Evolutionary conservation across 2,888 invertebrate species (phyloP).

Genomic region (Bembecia ichneumoniformis): DNA sequence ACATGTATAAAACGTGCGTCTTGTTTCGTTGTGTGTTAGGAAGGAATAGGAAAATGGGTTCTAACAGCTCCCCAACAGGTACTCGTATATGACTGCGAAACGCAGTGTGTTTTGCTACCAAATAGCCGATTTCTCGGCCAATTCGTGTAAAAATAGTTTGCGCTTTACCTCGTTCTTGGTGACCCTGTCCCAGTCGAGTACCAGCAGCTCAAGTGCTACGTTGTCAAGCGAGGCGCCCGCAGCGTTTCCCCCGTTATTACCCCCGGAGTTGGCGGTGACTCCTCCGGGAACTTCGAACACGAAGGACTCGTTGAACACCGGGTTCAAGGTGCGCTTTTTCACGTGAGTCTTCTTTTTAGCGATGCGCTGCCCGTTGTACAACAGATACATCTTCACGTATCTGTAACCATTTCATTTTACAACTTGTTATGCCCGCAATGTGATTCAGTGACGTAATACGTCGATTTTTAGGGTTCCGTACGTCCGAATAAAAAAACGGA

Average conservation of each 20-base stretch:
- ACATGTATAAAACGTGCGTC: too few relatives aligned
- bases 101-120: too few relatives aligned
- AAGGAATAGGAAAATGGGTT: too few relatives aligned
- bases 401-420: constrained; percentile 20
- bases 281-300: constrained; percentile 92
- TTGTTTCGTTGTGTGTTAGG: too few relatives aligned
- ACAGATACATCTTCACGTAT: constrained; percentile 94
- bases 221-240: constrained; percentile 82
- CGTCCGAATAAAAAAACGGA: too few relatives aligned
- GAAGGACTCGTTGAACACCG: constrained; percentile 99
- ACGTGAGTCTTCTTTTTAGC: constrained; percentile 99
- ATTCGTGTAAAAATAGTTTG: too few relatives aligned
- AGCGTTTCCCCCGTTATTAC: constrained; percentile 38
- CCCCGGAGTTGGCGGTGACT: constrained; percentile 75
- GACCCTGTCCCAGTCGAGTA: constrained; percentile 97
- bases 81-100: too few relatives aligned
- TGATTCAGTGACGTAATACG: not conserved
- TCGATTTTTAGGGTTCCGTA: too few relatives aligned
- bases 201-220: constrained; percentile 88
- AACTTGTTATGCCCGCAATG: too few relatives aligned
- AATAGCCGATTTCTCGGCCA: too few relatives aligned
- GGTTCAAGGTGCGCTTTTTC: constrained; percentile 96
- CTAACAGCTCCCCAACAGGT: too few relatives aligned
- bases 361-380: constrained; percentile 97
- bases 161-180: constrained; percentile 92